A percentile compares a stretch with the other conserved stretches of the same genome.
Evolutionary conservation across 2,797 vertebrate species (phyloP).

Genomic region (Gymnocypris eckloni): DNA sequence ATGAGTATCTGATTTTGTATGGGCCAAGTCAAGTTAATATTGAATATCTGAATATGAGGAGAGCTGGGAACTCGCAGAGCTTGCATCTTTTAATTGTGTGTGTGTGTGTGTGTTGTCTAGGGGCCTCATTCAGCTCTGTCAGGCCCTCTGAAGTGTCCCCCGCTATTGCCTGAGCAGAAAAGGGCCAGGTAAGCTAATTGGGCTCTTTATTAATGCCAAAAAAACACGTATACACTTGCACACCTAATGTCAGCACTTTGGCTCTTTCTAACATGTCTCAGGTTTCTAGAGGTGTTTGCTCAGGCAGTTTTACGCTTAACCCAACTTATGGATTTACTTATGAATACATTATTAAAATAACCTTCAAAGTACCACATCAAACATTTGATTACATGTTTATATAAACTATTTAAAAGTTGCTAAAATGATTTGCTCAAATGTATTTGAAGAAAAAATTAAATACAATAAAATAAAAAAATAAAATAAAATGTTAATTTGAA

Average conservation of each 20-base stretch:
- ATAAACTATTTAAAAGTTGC: not conserved
- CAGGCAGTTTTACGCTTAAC: slow-evolving; percentile 40
- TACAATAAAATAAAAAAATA: not conserved
- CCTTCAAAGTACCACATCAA: not conserved
- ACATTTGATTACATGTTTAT: not conserved
- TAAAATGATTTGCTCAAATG: not conserved
- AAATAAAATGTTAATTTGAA: too few relatives aligned
- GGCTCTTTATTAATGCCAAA: slow-evolving; percentile 74
- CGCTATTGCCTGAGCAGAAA: slow-evolving; percentile 73
- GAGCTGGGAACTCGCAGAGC: slow-evolving; percentile 28
- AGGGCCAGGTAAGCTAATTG: slow-evolving; percentile 76
- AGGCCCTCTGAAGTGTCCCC: slow-evolving; percentile 68
- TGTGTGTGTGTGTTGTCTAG: slow-evolving; percentile 73
- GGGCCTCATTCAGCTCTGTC: slow-evolving; percentile 75
- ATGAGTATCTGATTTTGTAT: slow-evolving; percentile 47
- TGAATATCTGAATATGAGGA: slow-evolving; percentile 40
- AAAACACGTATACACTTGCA: not conserved
- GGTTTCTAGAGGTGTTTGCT: slow-evolving; percentile 48
- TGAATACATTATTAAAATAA: slow-evolving; percentile 5
- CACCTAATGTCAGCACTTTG: slow-evolving; percentile 44
- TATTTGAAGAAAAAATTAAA: not conserved
- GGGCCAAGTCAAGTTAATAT: slow-evolving; percentile 29
- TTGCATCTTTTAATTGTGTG: slow-evolving; percentile 57
- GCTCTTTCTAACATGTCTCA: slow-evolving; percentile 39
- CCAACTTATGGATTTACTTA: slow-evolving; percentile 32